Conservation (phyloP, 2,797 vertebrate species). For the Okamejei kenojei region DNA sequence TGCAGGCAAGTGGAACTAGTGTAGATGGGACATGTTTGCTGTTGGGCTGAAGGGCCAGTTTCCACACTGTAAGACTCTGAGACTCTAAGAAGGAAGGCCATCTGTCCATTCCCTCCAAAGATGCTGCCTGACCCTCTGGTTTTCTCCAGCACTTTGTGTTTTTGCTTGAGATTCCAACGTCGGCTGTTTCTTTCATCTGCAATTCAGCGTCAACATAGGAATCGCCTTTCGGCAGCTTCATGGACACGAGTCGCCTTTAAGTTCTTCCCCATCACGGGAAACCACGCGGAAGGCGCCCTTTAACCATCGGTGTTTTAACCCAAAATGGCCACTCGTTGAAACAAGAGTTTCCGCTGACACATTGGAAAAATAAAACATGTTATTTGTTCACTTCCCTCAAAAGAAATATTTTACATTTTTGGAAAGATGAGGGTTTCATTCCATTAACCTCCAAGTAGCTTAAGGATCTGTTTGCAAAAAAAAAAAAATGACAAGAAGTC, state of each 20-base stretch:
- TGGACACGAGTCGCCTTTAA: neutral
- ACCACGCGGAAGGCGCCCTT: neutral
- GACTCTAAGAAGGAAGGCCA: no score
- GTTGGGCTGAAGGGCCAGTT: no score
- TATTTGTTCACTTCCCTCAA: constrained; percentile 42
- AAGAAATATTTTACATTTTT: constrained; percentile 57
- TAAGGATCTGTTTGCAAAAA: constrained; percentile 71
- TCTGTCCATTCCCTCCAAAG: no score
- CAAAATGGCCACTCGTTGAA: neutral
- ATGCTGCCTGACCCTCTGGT: no score
- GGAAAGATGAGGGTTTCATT: constrained; percentile 61
- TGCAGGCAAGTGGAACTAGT: no score
- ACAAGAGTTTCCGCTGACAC: constrained; percentile 23
- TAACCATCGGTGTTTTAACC: neutral
- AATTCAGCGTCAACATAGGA: neutral
- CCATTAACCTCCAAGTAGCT: constrained; percentile 70
- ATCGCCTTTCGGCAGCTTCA: neutral
- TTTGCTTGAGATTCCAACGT: no score
- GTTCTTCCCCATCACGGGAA: neutral
- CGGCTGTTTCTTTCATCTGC: neutral
- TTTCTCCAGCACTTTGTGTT: no score
- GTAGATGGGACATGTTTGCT: no score
- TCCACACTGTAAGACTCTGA: no score
- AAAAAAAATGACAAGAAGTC: constrained; percentile 76
- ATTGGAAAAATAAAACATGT: constrained; percentile 35